Base-by-base conservation (phyloP, 2,888 invertebrate species). In the Sicus ferrugineus region DNA sequence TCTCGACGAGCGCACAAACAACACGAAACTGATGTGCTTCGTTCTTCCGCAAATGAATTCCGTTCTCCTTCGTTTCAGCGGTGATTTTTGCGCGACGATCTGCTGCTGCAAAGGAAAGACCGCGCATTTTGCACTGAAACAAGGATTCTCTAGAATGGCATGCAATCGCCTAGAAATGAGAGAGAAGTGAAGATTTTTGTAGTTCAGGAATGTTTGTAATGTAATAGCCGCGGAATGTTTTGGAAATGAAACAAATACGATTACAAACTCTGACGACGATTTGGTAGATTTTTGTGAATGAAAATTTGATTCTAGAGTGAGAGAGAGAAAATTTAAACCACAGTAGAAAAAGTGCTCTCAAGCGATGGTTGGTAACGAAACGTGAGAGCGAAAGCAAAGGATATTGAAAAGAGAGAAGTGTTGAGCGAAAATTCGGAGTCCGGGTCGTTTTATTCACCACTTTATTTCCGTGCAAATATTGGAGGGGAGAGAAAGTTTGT, bases 1-100 rank as follows among this genome's bases (percentile, higher is more conserved):
- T 83, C 83, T 81, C 82, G 76, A 82, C 82, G 80, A 81, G 82
- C 81, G 81, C 80, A 81, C 81, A 78, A 79, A 79, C 80, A 83
- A 84, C 82, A 84, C 83, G 83, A 82, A 81, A 83, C 83, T 84
- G 79, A 83, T 77, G 70, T 73, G 77, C 67, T 77, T 80, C 78
- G 80, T 78, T 79, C 77, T 75, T 80, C 77, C 79, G 46, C 70
- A 73, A 72, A 67, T 70, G 59, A 67, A 74, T 75, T 72, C 67
- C 74, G 71, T 62, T 72, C 63, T 50, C 64, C 28, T 19, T 58
- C 73, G 62, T 63, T 70, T 71, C 61, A 23, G 26, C 46, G n/a
- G 68, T 64, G 21, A 42, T 46, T 66, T n/a, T n/a, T n/a, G n/a
- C n/a, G n/a, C n/a, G n/a, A n/a, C n/a, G n/a, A n/a, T n/a, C n/a